phyloP scores from a whole-genome alignment of 2,888 invertebrate species.

The Heterodera filipjevi region DNA sequence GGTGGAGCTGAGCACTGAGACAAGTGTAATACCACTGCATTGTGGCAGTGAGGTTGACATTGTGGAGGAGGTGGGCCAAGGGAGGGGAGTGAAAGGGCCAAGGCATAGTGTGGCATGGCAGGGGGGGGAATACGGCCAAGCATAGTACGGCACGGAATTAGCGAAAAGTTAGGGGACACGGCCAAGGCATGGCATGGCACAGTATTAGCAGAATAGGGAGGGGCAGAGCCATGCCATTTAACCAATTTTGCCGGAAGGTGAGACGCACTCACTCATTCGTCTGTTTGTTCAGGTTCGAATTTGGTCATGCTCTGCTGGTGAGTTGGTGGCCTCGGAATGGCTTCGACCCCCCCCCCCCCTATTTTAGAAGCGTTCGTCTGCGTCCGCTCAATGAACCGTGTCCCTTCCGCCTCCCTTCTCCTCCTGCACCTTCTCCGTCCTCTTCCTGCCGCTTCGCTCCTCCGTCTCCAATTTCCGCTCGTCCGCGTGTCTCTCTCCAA shows the following conservation, averaged over 20 bases:
- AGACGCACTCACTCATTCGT: background rate
- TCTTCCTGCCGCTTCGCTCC: constrained; percentile 28
- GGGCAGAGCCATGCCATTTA: no score
- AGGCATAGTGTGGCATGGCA: background rate
- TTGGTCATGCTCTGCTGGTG: constrained; percentile 12
- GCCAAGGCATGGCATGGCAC: background rate
- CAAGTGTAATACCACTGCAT: constrained; percentile 16
- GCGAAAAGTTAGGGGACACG: background rate
- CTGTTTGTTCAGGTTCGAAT: background rate
- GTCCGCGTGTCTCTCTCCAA: constrained; percentile 37
- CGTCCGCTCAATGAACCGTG: constrained; percentile 36
- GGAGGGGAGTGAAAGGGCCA: background rate
- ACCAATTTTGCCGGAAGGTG: no score
- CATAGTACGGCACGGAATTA: background rate
- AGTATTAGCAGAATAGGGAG: no score
- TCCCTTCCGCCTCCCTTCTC: constrained; percentile 40
- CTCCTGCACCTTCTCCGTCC: constrained; percentile 33
- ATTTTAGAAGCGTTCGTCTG: constrained; percentile 30
- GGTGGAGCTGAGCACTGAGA: constrained; percentile 8
- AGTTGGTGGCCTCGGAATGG: background rate
- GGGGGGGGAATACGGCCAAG: background rate
- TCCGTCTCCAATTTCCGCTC: constrained; percentile 37
- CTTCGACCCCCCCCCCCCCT: background rate
- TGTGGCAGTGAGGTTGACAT: constrained; percentile 19
- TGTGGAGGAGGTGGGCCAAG: constrained; percentile 6